Base-by-base conservation (phyloP, 2,888 invertebrate genomes). In the Carterocephalus palaemon region DNA sequence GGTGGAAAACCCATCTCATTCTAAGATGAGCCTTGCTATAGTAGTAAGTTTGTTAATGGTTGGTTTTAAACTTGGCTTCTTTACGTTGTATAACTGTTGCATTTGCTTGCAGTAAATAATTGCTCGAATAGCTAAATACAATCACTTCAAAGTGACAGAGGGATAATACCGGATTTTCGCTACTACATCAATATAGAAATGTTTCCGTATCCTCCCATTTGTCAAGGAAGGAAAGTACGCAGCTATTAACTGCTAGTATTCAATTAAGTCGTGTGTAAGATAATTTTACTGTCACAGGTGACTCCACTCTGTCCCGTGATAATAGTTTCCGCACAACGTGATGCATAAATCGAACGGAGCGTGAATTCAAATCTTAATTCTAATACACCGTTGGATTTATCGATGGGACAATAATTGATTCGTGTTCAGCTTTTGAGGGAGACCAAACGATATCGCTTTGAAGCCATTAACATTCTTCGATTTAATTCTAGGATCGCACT, bases 301-400 rank as follows among this genome's bases (percentile, higher is more conserved):
- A 37, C 12, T 31, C 31, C 43, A 13, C 29, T 12, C 43, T 45
- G 37, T 37, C 43, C 29, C 7, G 23, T 24, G 57, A 62, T 76
- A 72, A 75, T 71, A 67, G 67, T 75, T 76, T 75, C 76, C 73
- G 64, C 63, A 59, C 56, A 66, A 67, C 70, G 65, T 70, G 72
- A 70, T 64, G 62, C 67, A 75, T 77, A 75, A 79, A 77, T 75
- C 70, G 68, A 71, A 67, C 63, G 56, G 62, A 65, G 60, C 65
- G 64, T 55, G 64, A 67, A 68, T 68, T 60, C 62, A 62, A 68
- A 62, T 58, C 60, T 62, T 66, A 62, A 45, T 45, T 51, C 46
- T 46, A 51, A 49, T 49, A 42, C 41, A 15, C 33, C 19, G 36
- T 8, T 45, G 36, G 51, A 74, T 74, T 75, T 73, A 73, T 72